Evolutionary conservation across 1,140 invertebrate genomes (phyloP).

Genomic region (Halictus rubicundus): DNA sequence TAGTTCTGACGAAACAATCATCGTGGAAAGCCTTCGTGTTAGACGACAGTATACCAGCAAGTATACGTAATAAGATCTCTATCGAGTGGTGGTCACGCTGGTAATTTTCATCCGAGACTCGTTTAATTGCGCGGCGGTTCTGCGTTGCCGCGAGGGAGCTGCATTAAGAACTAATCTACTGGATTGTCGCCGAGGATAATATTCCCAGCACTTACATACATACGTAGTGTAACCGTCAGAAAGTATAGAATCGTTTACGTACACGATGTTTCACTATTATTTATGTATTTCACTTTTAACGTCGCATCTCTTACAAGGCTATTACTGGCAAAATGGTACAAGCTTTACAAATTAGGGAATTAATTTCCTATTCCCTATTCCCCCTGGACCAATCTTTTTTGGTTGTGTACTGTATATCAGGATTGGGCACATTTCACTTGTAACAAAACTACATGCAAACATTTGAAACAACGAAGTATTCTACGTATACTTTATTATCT

Average conservation of each 20-base stretch:
- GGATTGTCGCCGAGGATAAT: constrained; percentile 59
- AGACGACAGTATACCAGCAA: constrained; percentile 57
- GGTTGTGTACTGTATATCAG: no score
- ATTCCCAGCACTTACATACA: constrained; percentile 17
- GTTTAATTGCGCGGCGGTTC: constrained; percentile 54
- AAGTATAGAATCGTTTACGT: neutral
- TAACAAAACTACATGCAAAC: no score
- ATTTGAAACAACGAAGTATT: no score
- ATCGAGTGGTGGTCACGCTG: constrained; percentile 53
- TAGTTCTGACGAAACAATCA: constrained; percentile 59
- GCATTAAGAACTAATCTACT: constrained; percentile 60
- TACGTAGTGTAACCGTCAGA: constrained; percentile 21
- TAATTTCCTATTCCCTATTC: no score
- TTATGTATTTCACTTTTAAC: no score
- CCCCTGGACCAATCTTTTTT: no score
- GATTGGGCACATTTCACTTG: no score
- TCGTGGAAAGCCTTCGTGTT: constrained; percentile 62
- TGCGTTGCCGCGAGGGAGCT: constrained; percentile 44
- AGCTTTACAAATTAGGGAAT: no score
- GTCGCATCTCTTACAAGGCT: no score
- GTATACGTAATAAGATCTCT: constrained; percentile 55
- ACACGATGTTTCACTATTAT: neutral
- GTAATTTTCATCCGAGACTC: constrained; percentile 61
- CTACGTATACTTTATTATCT: no score
- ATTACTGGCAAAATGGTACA: no score